A percentile compares a stretch with the other conserved stretches of the same genome.
Evolutionary conservation across 2,888 invertebrate genomes (phyloP).

Genomic region (Trileptium ribeirensis): DNA sequence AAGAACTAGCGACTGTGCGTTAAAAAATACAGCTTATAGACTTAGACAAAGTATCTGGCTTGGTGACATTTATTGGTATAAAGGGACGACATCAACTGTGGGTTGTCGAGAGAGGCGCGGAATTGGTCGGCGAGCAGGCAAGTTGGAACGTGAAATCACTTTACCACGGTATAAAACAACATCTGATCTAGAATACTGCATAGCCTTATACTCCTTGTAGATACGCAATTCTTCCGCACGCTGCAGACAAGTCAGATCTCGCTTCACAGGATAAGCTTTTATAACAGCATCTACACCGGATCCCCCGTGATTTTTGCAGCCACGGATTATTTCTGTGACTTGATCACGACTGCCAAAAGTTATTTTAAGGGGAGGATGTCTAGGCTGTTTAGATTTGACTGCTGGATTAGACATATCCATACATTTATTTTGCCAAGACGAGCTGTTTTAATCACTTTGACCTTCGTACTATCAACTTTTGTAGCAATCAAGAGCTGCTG

Average conservation of each 20-base stretch:
- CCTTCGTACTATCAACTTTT: too few relatives aligned
- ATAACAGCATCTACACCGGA: neutral
- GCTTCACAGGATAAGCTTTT: neutral
- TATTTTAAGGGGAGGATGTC: too few relatives aligned
- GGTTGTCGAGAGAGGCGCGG: neutral
- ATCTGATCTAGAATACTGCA: neutral
- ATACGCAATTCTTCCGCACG: neutral
- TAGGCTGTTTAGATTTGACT: too few relatives aligned
- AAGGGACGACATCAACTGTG: neutral
- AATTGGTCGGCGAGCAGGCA: neutral
- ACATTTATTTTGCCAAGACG: too few relatives aligned
- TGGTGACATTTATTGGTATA: too few relatives aligned
- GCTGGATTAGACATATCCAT: too few relatives aligned
- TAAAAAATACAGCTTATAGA: neutral
- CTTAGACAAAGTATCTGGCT: neutral
- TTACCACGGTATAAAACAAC: neutral
- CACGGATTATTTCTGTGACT: too few relatives aligned
- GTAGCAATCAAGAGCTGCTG: neutral
- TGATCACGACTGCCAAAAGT: too few relatives aligned
- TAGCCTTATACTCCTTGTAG: neutral
- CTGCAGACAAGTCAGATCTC: neutral
- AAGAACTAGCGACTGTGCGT: neutral
- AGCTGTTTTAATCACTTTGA: too few relatives aligned
- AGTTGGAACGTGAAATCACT: neutral
- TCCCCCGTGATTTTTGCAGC: neutral